These are phyloP conservation scores for Chondrilla cf. caribensis DNA, from an alignment of 37 sponge, comb jelly and placozoan species.

Conservation along the genomic window DNA sequence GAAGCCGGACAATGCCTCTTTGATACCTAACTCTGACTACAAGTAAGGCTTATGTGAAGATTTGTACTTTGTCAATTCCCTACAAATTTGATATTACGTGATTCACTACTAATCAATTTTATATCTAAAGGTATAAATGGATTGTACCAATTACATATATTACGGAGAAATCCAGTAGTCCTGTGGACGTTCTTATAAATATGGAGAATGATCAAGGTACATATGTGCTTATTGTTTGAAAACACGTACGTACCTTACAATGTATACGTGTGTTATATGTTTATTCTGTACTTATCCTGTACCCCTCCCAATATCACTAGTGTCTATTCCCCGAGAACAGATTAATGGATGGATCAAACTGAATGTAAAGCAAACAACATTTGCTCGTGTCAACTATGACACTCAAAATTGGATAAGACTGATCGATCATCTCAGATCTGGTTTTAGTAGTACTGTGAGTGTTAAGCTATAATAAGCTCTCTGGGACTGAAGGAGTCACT, in stretches of 20 bases:
- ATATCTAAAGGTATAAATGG: conserved; percentile 66
- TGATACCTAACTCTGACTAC: conserved; percentile 38
- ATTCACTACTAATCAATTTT: no score
- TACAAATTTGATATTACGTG: no score
- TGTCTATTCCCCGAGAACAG: no score
- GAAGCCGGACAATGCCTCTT: neutral
- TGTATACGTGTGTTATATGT: no score
- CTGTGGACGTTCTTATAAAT: neutral
- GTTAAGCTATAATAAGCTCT: no score
- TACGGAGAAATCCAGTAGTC: neutral
- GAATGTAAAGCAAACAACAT: conserved; percentile 64
- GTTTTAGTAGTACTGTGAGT: neutral
- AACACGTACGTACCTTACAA: no score
- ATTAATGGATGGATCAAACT: conserved; percentile 62
- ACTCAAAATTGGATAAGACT: conserved; percentile 50
- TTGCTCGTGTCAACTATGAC: conserved; percentile 87
- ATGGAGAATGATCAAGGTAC: neutral
- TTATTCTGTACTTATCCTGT: no score
- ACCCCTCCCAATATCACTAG: no score
- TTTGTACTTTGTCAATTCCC: no score
- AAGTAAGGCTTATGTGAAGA: no score
- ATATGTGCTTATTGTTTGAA: neutral
- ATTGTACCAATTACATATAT: conserved; percentile 65
- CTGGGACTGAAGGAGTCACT: no score
- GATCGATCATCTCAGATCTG: conserved; percentile 29